Evolutionary conservation across 2,888 invertebrate species (phyloP).

Genomic region (Cyclophora punctaria): DNA sequence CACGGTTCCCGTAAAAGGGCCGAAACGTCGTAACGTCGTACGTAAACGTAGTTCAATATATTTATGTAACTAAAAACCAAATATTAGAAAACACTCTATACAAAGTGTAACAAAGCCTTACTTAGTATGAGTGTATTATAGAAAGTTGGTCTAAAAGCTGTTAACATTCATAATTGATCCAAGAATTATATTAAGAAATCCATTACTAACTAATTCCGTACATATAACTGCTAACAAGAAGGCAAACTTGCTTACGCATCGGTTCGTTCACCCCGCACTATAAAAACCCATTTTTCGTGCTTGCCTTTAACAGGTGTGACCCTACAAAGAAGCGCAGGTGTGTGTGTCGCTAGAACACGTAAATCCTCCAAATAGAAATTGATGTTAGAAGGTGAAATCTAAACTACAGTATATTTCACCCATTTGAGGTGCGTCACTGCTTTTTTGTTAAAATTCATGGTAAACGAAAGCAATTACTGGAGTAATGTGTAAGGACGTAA

Average conservation of each 20-base stretch:
- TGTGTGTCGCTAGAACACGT: constrained; percentile 44
- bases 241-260: constrained; percentile 17
- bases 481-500: constrained; percentile 66
- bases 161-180: no score
- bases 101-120: no score
- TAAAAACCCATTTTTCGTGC: constrained; percentile 21
- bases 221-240: background rate
- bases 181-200: background rate
- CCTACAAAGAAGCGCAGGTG: constrained; percentile 57
- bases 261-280: constrained; percentile 14
- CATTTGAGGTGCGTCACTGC: constrained; percentile 52
- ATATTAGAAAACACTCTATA: no score
- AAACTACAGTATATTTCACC: constrained; percentile 60
- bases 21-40: no score
- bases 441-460: constrained; percentile 67
- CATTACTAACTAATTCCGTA: background rate
- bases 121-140: no score
- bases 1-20: no score
- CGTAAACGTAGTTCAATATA: no score
- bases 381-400: constrained; percentile 58
- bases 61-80: no score
- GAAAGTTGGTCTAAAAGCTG: no score
- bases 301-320: constrained; percentile 45
- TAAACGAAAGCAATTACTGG: constrained; percentile 67
- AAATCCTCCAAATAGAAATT: constrained; percentile 64